Base-by-base conservation (phyloP, 2,113 vertebrate genomes). In the Elgaria multicarinata region DNA sequence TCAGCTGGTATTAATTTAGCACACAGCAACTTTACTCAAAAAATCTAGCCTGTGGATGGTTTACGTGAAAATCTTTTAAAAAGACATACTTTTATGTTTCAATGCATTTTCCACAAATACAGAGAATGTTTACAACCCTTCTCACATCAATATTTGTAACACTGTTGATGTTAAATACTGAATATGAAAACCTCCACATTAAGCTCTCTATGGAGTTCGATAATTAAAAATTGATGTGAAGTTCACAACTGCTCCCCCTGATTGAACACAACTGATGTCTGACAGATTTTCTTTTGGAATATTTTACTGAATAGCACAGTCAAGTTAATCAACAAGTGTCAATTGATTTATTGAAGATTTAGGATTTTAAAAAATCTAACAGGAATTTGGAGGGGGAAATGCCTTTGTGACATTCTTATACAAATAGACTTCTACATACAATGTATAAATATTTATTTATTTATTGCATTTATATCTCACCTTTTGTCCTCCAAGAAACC, bases 1-100 rank as follows among this genome's bases (percentile, higher is more conserved):
- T 95, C 88, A 89, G 86, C 90, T 95, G 94, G 93, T 91, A 91
- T 91, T 94, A 92, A 91, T 91, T 95, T 94, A 93, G 89, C 88
- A 87, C 36, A 89, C 67, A 93, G 76, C 91, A 88, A 92, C 85
- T 92, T 88, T 90, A 55, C 92, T 92, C 87, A 92, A 88, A 94
- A 91, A 94, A 92, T 42, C 83, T 89, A 91, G 92, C 90, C 89
- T 84, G 88, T 92, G 82, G 36, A 93, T 86, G 82, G 85, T 87
- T 86, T 94, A 89, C 90, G 93, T 93, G 90, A 90, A 93, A 92
- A 91, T 79, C 74, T 92, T 95, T 93, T 91, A 8, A 83, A 82
- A 90, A 87, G n/a, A 66, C 74, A 85, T 85, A 69, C 46, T 85
- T 84, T 90, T 82, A 80, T 82, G 67, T 86, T 90, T 82, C 85